Evolutionary conservation across 2,113 vertebrate genomes (phyloP).

Genomic region (Ondatra zibethicus): DNA sequence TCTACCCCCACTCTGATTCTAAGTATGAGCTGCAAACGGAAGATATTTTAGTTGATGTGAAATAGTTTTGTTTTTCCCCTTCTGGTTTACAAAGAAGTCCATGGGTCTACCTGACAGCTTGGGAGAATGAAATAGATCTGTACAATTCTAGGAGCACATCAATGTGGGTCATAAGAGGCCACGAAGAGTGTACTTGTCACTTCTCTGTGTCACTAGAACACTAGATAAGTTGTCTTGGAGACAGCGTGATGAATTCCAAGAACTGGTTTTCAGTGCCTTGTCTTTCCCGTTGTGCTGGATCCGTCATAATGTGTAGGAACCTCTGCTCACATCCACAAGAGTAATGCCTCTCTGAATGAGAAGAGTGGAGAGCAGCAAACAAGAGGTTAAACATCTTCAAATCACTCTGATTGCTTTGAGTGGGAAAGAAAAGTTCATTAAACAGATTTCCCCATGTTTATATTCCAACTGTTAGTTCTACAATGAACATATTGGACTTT

Average conservation of each 20-base stretch:
- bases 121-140: not conserved
- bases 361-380: not conserved
- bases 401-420: not conserved
- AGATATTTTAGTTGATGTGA: not conserved
- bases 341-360: not conserved
- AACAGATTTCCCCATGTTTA: not conserved
- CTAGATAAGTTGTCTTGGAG: not conserved
- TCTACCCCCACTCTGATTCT: not conserved
- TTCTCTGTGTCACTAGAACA: not conserved
- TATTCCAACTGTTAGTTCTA: not conserved
- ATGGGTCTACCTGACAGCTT: not conserved
- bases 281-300: not conserved
- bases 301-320: not conserved
- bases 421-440: not conserved
- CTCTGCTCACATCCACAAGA: not conserved
- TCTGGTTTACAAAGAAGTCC: not conserved
- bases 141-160: not conserved
- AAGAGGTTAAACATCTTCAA: not conserved
- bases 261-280: not conserved
- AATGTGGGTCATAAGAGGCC: not conserved
- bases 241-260: not conserved
- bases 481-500: no score
- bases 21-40: not conserved
- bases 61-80: not conserved
- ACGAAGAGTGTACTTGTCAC: not conserved